phyloP scores from a whole-genome alignment of 2,113 vertebrate species.

The Galeopterus variegatus region DNA sequence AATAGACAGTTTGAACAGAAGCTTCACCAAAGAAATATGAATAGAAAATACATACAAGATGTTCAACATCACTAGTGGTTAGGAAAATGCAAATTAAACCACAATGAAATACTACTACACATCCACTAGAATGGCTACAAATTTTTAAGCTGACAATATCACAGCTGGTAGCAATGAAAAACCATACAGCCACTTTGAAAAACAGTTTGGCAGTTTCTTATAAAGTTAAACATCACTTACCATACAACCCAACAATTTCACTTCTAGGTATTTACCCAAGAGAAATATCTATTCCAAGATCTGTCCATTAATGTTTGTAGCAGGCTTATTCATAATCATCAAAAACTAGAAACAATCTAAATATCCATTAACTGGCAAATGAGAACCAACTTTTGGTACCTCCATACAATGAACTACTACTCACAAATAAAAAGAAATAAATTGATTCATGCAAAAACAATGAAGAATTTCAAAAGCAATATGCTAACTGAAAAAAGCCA shows the following conservation, averaged over 20 bases:
- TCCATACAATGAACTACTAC: not conserved
- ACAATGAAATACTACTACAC: not conserved
- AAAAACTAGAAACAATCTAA: conserved; percentile 29
- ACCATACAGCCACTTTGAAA: not conserved
- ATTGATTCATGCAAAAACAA: not conserved
- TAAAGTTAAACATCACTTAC: not conserved
- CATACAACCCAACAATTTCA: conserved; percentile 8
- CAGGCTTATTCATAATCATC: not conserved
- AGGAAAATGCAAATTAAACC: not conserved
- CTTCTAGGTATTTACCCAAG: not conserved
- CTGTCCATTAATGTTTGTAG: not conserved
- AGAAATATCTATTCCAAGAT: not conserved
- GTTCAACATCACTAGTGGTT: not conserved
- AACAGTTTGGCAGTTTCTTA: not conserved
- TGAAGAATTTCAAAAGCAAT: conserved; percentile 3
- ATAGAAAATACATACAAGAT: not conserved
- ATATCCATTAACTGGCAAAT: not conserved
- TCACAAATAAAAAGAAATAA: not conserved
- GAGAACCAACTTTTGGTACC: not conserved
- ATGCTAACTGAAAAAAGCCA: not conserved
- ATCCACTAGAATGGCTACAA: not conserved
- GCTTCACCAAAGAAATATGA: not conserved
- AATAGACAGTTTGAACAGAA: not conserved
- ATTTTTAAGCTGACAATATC: not conserved
- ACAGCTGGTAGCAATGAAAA: not conserved